Conservation (phyloP, 2,888 invertebrate species). For the Mellilla xanthometata region DNA sequence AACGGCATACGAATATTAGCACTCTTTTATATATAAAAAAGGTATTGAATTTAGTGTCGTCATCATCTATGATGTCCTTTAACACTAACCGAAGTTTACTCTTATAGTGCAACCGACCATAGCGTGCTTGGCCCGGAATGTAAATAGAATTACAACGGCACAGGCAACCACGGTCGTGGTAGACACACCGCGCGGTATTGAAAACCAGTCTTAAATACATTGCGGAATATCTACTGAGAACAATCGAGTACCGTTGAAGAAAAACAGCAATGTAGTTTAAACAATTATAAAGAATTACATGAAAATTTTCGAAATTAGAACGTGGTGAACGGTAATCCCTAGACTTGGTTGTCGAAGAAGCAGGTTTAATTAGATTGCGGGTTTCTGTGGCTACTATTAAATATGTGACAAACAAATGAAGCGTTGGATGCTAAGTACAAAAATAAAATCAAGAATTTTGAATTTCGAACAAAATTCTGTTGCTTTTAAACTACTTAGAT, state of each 20-base stretch:
- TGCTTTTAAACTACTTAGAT: no score
- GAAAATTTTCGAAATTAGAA: neutral
- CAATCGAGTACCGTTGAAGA: neutral
- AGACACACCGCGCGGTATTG: slow-evolving; percentile 24
- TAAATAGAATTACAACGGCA: slow-evolving; percentile 62
- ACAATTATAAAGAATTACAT: neutral
- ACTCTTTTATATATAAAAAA: no score
- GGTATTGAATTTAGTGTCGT: no score
- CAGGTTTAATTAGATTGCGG: slow-evolving; percentile 9
- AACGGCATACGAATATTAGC: no score
- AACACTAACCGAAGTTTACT: slow-evolving; percentile 10
- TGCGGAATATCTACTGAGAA: slow-evolving; percentile 16
- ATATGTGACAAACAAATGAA: no score
- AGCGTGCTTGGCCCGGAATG: slow-evolving; percentile 42
- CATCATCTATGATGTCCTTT: neutral
- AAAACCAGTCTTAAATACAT: slow-evolving; percentile 15
- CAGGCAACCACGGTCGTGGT: slow-evolving; percentile 38
- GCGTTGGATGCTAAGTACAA: no score
- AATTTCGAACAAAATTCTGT: no score
- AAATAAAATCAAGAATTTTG: no score
- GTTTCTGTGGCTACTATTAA: no score
- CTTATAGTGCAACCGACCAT: slow-evolving; percentile 13
- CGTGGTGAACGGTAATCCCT: slow-evolving; percentile 3
- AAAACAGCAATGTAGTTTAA: slow-evolving; percentile 19
- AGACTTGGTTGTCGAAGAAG: neutral